Percentiles rank a stretch among this genome's conserved stretches.
These are phyloP conservation scores for Diadegma fenestrale DNA, from an alignment of 2,888 invertebrate genomes.

Conservation along the genomic window DNA sequence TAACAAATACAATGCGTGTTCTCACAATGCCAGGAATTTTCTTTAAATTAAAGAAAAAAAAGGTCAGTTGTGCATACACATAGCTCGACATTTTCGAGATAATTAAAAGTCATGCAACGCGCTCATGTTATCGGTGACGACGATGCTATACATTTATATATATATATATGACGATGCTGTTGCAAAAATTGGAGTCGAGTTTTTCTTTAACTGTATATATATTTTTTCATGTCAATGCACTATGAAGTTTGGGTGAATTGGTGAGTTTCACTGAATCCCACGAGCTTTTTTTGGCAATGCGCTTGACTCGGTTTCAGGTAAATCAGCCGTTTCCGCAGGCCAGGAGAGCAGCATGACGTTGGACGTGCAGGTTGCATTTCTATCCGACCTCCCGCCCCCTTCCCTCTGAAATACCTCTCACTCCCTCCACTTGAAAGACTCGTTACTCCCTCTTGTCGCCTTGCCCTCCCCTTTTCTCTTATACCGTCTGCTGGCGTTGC, in stretches of 20 bases:
- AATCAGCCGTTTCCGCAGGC: conserved; percentile 77
- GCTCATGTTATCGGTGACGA: background rate
- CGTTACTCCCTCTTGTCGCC: conserved; percentile 38
- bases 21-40: conserved; percentile 44
- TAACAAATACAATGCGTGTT: background rate
- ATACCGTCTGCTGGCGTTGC: conserved; percentile 56
- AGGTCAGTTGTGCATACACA: background rate
- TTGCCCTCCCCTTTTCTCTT: conserved; percentile 26
- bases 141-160: background rate
- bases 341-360: conserved; percentile 76
- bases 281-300: conserved; percentile 54
- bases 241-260: conserved; percentile 54
- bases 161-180: background rate
- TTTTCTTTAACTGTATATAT: conserved; percentile 18
- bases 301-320: conserved; percentile 75
- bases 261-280: conserved; percentile 71
- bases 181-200: background rate
- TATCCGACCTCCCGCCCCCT: conserved; percentile 1
- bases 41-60: conserved; percentile 43
- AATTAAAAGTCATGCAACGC: conserved; percentile 18
- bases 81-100: background rate
- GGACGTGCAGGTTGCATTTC: conserved; percentile 67
- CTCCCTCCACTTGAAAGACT: conserved; percentile 26
- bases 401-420: background rate
- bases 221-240: background rate